A percentile compares a stretch with the other conserved stretches of the same genome.
phyloP scores from a whole-genome alignment of 2,113 vertebrate species.

The Orycteropus afer region DNA sequence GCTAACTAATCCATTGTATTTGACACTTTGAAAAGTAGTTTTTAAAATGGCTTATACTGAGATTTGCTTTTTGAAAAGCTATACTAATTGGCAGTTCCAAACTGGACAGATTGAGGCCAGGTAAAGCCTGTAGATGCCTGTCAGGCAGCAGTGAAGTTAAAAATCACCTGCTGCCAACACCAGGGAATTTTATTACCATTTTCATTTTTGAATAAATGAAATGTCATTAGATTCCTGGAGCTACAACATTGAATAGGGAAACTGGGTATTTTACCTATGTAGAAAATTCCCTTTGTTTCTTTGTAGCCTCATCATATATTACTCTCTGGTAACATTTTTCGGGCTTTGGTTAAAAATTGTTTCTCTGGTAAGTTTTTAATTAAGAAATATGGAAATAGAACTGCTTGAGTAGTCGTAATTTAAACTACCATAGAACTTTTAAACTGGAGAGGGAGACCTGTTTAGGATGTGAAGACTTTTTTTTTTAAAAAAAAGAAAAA shows the following conservation, averaged over 20 bases:
- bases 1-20: slow-evolving; percentile 56
- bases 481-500: no score
- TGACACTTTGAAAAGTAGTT: slow-evolving; percentile 62
- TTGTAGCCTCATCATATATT: slow-evolving; percentile 61
- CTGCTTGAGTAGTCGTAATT: slow-evolving; percentile 62
- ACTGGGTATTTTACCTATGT: slow-evolving; percentile 53
- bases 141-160: slow-evolving; percentile 72
- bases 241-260: slow-evolving; percentile 44
- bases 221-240: slow-evolving; percentile 60
- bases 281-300: slow-evolving; percentile 63
- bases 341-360: slow-evolving; percentile 65
- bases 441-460: slow-evolving; percentile 35
- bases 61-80: slow-evolving; percentile 74
- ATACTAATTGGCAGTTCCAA: slow-evolving; percentile 78
- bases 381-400: slow-evolving; percentile 68
- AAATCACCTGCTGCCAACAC: slow-evolving; percentile 64
- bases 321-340: slow-evolving; percentile 56
- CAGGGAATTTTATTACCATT: slow-evolving; percentile 62
- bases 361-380: slow-evolving; percentile 57
- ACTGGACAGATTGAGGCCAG: slow-evolving; percentile 81
- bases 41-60: slow-evolving; percentile 67
- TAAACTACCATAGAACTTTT: slow-evolving; percentile 27
- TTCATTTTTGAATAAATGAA: slow-evolving; percentile 72
- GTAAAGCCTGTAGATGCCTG: slow-evolving; percentile 74
- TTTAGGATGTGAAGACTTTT: slow-evolving; percentile 7